These are phyloP conservation scores for Masnerella sp. DNA, from an alignment of 2,888 invertebrate genomes.

Conservation along the genomic window DNA sequence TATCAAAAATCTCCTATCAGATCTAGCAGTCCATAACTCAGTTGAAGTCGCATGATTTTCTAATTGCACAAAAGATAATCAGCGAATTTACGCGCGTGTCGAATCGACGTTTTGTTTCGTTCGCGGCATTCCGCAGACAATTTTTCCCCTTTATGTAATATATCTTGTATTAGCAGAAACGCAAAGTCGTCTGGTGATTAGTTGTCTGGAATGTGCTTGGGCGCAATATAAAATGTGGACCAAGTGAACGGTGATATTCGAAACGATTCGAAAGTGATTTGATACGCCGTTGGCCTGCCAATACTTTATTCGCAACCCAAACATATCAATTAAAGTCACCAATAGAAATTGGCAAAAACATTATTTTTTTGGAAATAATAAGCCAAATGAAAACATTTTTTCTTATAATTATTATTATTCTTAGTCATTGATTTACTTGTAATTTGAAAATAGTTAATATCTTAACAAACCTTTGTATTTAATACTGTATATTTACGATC, in stretches of 20 bases:
- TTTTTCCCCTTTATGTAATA: slow-evolving; percentile 19
- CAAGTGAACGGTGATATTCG: slow-evolving; percentile 46
- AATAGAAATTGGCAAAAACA: slow-evolving; percentile 7
- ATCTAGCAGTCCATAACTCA: too few species aligned
- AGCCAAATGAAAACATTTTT: too few species aligned
- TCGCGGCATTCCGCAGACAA: too few species aligned
- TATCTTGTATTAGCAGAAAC: slow-evolving; percentile 23
- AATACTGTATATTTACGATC: too few species aligned
- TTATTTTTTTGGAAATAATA: slow-evolving; percentile 3
- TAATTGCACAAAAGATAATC: not conserved
- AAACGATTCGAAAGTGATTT: slow-evolving; percentile 50
- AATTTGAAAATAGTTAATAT: too few species aligned
- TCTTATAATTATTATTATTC: too few species aligned
- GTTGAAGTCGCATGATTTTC: too few species aligned
- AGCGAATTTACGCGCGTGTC: not conserved
- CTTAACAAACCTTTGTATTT: too few species aligned
- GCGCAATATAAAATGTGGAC: slow-evolving; percentile 29
- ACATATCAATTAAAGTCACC: slow-evolving; percentile 37
- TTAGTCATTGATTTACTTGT: too few species aligned
- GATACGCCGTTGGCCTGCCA: slow-evolving; percentile 38
- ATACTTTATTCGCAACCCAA: slow-evolving; percentile 34
- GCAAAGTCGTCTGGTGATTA: slow-evolving; percentile 27
- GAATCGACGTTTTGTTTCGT: not conserved
- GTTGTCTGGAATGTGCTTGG: slow-evolving; percentile 29
- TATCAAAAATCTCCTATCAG: too few species aligned